Evolutionary conservation across 2,888 invertebrate species (phyloP), one percentile per base, ranked within the genome.

Genomic region (Thelaira solivaga): DNA sequence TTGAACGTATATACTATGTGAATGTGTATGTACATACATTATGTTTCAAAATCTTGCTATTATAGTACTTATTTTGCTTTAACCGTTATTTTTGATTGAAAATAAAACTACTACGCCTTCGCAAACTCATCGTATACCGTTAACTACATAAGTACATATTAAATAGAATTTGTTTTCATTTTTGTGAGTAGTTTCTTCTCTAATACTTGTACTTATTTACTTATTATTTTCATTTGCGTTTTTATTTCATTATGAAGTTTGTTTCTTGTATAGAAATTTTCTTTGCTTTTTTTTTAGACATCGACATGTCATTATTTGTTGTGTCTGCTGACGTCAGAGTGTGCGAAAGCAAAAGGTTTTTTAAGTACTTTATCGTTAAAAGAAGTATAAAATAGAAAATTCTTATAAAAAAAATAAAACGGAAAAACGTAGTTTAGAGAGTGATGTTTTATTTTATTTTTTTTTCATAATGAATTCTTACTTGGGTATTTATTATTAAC

Each of bases 271-370:
- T 47, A 22, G 13, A 47, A 61, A 22, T 45, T 18, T 16, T 24
- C 47, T 47, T 62, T 62, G 62, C 47, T 34, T n/a, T 34, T 45
- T 10, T 20, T 62, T 22, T 34, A 34, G 22, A 4, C 34, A 47
- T 16, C 36, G 34, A 49, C 31, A 61, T 62, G 34, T 36, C 29
- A 39, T 22, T 62, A 29, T 55, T 64, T 72, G 55, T 62, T 59
- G 26, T 65, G 73, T 74, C 73, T 67, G 34, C 51, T 67, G 74
- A 74, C 74, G 74, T 74, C 74, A 74, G 43, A 67, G 51, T 61
- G 59, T 45, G 45, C 36, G 59, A 53, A 43, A 39, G 53, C 26
- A 62, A 62, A 39, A 41, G 13, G 24, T 26, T 67, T n/a, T n/a
- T 55, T 8, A 34, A 53, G 20, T 22, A 43, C 43, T 65, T 41